These are phyloP conservation scores for Tachysurus vachellii DNA, from an alignment of 2,113 vertebrate species.

Conservation along the genomic window DNA sequence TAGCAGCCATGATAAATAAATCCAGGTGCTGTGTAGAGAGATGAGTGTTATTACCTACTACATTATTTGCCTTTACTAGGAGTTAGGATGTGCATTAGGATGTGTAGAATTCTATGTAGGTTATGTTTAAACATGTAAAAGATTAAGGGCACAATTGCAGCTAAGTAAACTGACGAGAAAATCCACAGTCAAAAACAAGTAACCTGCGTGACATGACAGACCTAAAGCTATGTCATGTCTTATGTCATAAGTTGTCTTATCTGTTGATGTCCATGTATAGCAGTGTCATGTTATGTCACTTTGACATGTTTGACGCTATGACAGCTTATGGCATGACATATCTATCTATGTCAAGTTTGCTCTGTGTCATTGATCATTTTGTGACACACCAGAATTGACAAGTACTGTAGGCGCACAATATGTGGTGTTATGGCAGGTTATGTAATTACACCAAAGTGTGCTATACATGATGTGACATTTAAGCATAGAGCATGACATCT, in stretches of 20 bases:
- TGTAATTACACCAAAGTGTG: background rate
- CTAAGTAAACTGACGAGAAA: background rate
- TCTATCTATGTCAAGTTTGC: background rate
- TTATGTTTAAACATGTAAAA: background rate
- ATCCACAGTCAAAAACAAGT: background rate
- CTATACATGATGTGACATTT: background rate
- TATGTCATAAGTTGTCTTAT: background rate
- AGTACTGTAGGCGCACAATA: too few relatives aligned
- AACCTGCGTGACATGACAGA: background rate
- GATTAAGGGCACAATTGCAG: background rate
- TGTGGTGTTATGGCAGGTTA: background rate
- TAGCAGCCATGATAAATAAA: background rate
- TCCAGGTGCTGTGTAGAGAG: background rate
- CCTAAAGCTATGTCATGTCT: background rate
- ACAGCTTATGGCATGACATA: background rate
- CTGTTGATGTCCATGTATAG: background rate
- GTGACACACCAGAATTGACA: background rate
- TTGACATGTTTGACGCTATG: background rate
- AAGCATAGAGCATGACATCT: background rate
- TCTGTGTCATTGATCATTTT: background rate
- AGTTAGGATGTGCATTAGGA: background rate
- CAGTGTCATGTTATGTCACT: background rate
- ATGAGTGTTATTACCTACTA: background rate
- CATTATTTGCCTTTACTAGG: too few relatives aligned
- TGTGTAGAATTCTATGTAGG: too few relatives aligned